Evolutionary conservation across 2,888 invertebrate species (phyloP).

Genomic region (Parelbella ahira): DNA sequence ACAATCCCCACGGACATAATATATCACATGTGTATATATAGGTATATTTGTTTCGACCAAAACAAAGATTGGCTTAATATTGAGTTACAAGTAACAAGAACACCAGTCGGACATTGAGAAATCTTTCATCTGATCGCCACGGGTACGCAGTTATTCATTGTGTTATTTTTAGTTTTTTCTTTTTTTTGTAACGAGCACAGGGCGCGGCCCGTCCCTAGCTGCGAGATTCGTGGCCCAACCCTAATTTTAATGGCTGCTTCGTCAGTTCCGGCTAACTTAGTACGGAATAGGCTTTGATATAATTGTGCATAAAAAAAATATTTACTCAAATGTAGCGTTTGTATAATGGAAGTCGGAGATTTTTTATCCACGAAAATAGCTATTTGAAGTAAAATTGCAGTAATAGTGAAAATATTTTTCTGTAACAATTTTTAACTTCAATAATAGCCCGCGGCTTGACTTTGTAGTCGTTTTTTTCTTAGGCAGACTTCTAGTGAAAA

Average conservation of each 20-base stretch:
- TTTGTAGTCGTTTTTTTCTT: too few relatives aligned
- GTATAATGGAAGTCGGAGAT: too few relatives aligned
- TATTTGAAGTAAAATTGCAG: too few relatives aligned
- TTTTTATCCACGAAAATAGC: too few relatives aligned
- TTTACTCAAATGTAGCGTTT: too few relatives aligned
- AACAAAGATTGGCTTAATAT: constrained; percentile 48
- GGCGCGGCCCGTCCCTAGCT: constrained; percentile 71
- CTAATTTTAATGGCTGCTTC: constrained; percentile 80
- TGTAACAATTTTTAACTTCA: too few relatives aligned
- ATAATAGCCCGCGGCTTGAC: too few relatives aligned
- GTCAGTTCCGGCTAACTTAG: constrained; percentile 68
- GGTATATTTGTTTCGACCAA: constrained; percentile 5
- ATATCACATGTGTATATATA: not conserved
- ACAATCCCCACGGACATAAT: too few relatives aligned
- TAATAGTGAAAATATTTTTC: too few relatives aligned
- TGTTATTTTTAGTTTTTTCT: constrained; percentile 55
- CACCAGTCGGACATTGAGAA: constrained; percentile 68
- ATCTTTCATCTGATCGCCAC: constrained; percentile 74
- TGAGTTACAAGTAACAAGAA: constrained; percentile 69
- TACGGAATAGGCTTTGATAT: constrained; percentile 57
- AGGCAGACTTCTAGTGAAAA: too few relatives aligned
- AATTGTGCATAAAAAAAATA: too few relatives aligned
- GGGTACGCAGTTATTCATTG: constrained; percentile 66
- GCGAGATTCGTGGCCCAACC: constrained; percentile 72
- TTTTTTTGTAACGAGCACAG: constrained; percentile 61